These are phyloP conservation scores for Chirona hameri DNA, from an alignment of 2,888 invertebrate genomes.

Conservation along the genomic window DNA sequence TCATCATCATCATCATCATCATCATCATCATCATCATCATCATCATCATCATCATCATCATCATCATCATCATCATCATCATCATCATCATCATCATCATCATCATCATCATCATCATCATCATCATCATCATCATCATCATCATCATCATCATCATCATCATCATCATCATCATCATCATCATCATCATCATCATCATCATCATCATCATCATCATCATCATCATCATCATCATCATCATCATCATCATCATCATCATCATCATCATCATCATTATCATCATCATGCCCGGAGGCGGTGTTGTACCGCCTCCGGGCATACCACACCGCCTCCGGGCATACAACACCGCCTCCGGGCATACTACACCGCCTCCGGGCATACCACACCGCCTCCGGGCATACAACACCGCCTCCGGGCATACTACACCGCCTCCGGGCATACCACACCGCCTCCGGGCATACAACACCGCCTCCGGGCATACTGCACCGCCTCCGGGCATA, in stretches of 20 bases:
- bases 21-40: slow-evolving; percentile 14
- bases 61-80: neutral
- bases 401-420: too few species aligned
- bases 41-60: neutral
- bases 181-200: neutral
- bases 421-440: too few species aligned
- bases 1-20: slow-evolving; percentile 10
- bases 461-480: too few species aligned
- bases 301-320: too few species aligned
- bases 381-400: too few species aligned
- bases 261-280: neutral
- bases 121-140: neutral
- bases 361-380: too few species aligned
- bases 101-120: slow-evolving; percentile 6
- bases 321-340: too few species aligned
- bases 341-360: too few species aligned
- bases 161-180: slow-evolving; percentile 13
- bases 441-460: too few species aligned
- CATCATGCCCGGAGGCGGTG: too few species aligned
- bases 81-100: slow-evolving; percentile 22
- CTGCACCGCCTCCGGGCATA: too few species aligned
- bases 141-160: slow-evolving; percentile 24
- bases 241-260: neutral
- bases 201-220: neutral
- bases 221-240: slow-evolving; percentile 22